Evolutionary conservation across 1,140 invertebrate species (phyloP).

Genomic region (Drosophila funebris): DNA sequence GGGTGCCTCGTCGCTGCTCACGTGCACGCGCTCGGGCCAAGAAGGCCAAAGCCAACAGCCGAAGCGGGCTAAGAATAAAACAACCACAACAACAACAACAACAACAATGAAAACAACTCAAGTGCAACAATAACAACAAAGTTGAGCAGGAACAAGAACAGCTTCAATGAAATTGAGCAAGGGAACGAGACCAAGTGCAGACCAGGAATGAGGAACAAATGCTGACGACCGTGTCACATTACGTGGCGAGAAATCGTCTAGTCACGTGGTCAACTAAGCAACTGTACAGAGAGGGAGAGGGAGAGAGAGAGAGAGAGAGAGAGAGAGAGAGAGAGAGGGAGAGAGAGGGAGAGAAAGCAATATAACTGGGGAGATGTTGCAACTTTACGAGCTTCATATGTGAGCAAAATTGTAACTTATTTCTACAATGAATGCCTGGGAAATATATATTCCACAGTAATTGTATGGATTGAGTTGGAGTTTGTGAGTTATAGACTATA

Average conservation of each 20-base stretch:
- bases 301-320: neutral
- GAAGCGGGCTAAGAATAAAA: constrained; percentile 27
- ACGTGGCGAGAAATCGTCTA: constrained; percentile 35
- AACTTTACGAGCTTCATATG: constrained; percentile 15
- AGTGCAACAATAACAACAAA: constrained; percentile 55
- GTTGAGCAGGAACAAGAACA: constrained; percentile 21
- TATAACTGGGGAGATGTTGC: neutral
- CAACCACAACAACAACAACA: constrained; percentile 40
- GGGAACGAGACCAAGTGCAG: constrained; percentile 51
- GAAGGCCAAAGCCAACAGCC: constrained; percentile 42
- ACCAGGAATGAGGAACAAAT: constrained; percentile 41
- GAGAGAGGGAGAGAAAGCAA: neutral
- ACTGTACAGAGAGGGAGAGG: neutral
- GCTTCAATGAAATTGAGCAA: constrained; percentile 35
- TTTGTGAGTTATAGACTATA: neutral
- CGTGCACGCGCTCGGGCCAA: constrained; percentile 20
- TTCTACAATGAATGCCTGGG: constrained; percentile 9
- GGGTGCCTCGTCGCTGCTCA: constrained; percentile 28
- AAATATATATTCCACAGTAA: neutral
- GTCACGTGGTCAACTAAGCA: constrained; percentile 42
- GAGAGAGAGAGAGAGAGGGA: neutral
- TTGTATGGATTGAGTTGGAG: neutral
- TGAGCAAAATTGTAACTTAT: constrained; percentile 28
- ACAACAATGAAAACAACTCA: constrained; percentile 57
- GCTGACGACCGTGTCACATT: constrained; percentile 41